Evolutionary conservation across 2,888 invertebrate species (phyloP), one percentile per base, ranked within the genome.

Genomic region (Bellardia pandia): DNA sequence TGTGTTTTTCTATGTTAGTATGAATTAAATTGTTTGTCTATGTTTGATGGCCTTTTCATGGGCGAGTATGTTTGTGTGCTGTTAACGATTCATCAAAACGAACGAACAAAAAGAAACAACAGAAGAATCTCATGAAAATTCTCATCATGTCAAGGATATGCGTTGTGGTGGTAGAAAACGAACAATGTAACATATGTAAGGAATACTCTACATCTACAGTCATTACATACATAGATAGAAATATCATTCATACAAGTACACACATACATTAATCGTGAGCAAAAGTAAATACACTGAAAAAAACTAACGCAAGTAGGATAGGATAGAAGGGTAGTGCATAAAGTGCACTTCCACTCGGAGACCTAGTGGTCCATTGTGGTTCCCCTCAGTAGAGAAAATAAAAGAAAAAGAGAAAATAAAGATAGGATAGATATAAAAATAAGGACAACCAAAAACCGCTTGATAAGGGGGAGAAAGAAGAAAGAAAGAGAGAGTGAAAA

Each of bases 71-170:
- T 45, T 37, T 60, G 40, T 74, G n/a, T 60, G 14, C 64, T 16
- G 2, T 30, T 60, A 81, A 60, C 40, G 23, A 82, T 82, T 69
- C 60, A 82, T 82, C n/a, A 76, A 58, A 69, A 69, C 23, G 69
- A 58, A 76, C 16, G 42, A 48, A 69, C 14, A 33, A 48, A 69
- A 69, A 30, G 13, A 30, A 62, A 37, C 64, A 71, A 23, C 30
- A 56, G 5, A 23, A 82, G 60, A 69, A 40, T 74, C 66, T 68
- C 69, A 64, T 82, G 78, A 82, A 86, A 56, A 74, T 82, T 68
- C 74, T 13, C 76, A 86, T 78, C 77, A 86, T 86, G 81, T 74
- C 85, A 77, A 60, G 66, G 72, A 81, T 81, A 48, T 68, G 68
- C 53, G 23, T 64, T 48, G 45, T 82, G 62, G 69, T 68, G 66